Percentiles rank a stretch among this genome's conserved stretches.
These are phyloP conservation scores for Euborellia annulipes DNA, from an alignment of 1,140 invertebrate species.

Conservation along the genomic window DNA sequence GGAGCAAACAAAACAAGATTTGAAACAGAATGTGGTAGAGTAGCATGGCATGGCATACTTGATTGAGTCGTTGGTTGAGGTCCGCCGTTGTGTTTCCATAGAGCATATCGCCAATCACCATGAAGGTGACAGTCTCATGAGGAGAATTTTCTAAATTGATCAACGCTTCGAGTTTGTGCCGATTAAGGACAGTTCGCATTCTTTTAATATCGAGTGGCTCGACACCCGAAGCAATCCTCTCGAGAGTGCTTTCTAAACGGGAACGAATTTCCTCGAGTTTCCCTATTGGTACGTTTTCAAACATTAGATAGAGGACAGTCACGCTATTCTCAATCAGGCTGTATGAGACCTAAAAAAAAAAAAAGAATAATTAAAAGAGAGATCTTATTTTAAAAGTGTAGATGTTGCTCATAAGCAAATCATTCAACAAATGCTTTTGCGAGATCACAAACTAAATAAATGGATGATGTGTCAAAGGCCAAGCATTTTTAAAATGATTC, in stretches of 20 bases:
- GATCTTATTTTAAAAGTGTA: too few relatives aligned
- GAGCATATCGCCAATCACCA: constrained; percentile 64
- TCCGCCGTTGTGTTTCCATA: constrained; percentile 60
- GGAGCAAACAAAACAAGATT: too few relatives aligned
- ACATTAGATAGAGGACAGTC: constrained; percentile 47
- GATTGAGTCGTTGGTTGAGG: constrained; percentile 58
- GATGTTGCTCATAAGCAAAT: too few relatives aligned
- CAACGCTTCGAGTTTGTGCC: constrained; percentile 52
- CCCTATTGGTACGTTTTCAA: constrained; percentile 57
- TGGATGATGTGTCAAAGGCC: too few relatives aligned
- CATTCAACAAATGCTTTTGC: too few relatives aligned
- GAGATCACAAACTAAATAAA: too few relatives aligned
- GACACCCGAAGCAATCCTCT: constrained; percentile 30
- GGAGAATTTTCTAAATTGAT: constrained; percentile 58
- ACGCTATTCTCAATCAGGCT: constrained; percentile 54
- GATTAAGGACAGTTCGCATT: constrained; percentile 52
- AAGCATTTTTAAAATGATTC: too few relatives aligned
- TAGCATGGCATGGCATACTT: too few relatives aligned
- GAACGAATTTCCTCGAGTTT: constrained; percentile 46
- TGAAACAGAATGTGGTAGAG: too few relatives aligned
- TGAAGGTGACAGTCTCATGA: constrained; percentile 54
- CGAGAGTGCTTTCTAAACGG: constrained; percentile 40
- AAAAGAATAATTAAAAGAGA: constrained; percentile 2
- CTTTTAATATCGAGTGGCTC: constrained; percentile 58
- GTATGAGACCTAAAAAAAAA: constrained; percentile 41